These are phyloP conservation scores for Euleptes europaea DNA, from an alignment of 2,113 vertebrate species.

Conservation along the genomic window DNA sequence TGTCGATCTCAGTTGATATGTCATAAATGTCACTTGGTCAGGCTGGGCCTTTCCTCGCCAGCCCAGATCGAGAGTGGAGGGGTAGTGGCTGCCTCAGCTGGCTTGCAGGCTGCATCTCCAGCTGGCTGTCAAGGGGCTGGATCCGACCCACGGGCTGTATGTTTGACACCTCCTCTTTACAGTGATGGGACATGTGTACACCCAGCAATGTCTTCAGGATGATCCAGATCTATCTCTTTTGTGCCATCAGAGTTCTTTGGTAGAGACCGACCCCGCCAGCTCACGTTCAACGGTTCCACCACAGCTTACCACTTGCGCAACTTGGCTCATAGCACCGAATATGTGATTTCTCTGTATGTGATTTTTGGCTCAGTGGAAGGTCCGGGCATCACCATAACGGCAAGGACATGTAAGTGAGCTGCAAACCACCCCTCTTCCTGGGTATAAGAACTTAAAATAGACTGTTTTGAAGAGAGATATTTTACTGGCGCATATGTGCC, in stretches of 20 bases:
- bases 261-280: slow-evolving; percentile 81
- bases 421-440: accelerated
- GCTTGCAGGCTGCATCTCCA: too few relatives aligned
- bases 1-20: too few relatives aligned
- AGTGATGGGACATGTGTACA: not conserved
- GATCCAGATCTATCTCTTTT: not conserved
- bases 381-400: slow-evolving; percentile 84
- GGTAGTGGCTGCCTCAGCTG: too few relatives aligned
- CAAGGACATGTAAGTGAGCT: slow-evolving; percentile 82
- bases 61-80: too few relatives aligned
- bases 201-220: not conserved
- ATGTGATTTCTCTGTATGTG: slow-evolving; percentile 86
- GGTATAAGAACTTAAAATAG: accelerated
- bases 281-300: slow-evolving; percentile 78
- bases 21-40: too few relatives aligned
- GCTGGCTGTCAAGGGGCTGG: too few relatives aligned
- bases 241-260: slow-evolving; percentile 77
- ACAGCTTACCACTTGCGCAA: slow-evolving; percentile 76
- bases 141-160: too few relatives aligned
- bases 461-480: not conserved
- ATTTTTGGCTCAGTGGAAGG: slow-evolving; percentile 82
- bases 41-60: too few relatives aligned
- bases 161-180: too few relatives aligned
- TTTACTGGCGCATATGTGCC: not conserved
- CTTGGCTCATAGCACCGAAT: slow-evolving; percentile 84